Base-by-base conservation (phyloP, 30 jellyfish, hydroid and myxozoan genomes). In the Aurelia aurita complex sp. Pacific region DNA sequence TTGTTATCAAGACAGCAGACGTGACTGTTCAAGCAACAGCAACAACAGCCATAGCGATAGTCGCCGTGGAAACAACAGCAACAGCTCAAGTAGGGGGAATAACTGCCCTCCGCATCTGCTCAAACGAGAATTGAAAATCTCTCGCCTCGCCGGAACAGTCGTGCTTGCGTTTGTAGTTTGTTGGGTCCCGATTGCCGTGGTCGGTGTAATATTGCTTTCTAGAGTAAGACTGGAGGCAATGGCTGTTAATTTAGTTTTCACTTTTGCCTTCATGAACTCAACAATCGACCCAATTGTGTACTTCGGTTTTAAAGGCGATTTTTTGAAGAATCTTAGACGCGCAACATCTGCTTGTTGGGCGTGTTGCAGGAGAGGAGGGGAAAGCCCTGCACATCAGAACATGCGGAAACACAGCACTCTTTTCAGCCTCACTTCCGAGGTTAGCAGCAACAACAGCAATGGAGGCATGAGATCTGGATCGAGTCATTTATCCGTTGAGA, bases 221-320 rank as follows among this genome's bases (percentile, higher is more conserved):
- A 51, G 40, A 29, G 57, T 29, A 29, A 10, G 15, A 15, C 42
- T 54, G 19, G 19, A 46, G 14, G 12, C 17, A 1, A 19, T 36
- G 5, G 64, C 54, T 46, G 16, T 66, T 35, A 61, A 72, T 69
- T 15, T 70, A 1, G 80, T 52, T 11, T 74, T 72, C 57, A 43
- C 55, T 1, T 68, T 80, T 4, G 97, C 97, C 38, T 74, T 89
- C 62, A 77, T 69, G n/a, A 89, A 81, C 60, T 89, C 97, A 29
- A 52, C 57, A 11, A 51, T 89, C n/a, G 88, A 89, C 65, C 97
- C 97, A 11, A 12, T 89, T 2, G 61, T 80, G 46, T 81, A 63
- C 69, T 77, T 89, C 66, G 55, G 77, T 13, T 80, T 80, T 42
- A 88, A 88, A 42, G 63, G 77, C 40, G 64, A 53, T 5, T 16